These are phyloP conservation scores for Ifrita kowaldi DNA, from an alignment of 2,113 vertebrate genomes.

Conservation along the genomic window DNA sequence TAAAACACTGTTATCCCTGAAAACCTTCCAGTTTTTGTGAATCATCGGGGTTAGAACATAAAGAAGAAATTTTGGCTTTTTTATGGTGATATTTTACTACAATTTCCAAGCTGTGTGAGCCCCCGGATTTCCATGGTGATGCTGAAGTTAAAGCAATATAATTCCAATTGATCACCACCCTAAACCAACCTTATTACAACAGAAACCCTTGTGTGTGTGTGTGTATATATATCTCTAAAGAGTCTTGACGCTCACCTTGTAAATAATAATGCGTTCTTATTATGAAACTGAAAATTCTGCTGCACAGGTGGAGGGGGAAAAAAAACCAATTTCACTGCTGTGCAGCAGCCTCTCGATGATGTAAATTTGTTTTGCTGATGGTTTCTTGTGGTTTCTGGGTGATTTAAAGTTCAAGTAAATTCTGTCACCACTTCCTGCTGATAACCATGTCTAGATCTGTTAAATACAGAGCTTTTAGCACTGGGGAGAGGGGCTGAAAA, in stretches of 20 bases:
- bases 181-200: not conserved
- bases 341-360: not conserved
- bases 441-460: not conserved
- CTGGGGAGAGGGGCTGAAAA: not conserved
- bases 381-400: not conserved
- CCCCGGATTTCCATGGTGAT: not conserved
- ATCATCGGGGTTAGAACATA: not conserved
- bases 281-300: not conserved
- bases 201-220: not conserved
- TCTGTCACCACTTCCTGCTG: not conserved
- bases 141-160: not conserved
- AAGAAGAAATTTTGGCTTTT: not conserved
- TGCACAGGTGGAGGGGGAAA: not conserved
- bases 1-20: not conserved
- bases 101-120: not conserved
- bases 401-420: not conserved
- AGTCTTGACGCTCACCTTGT: not conserved
- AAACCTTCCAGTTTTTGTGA: not conserved
- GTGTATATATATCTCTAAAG: not conserved
- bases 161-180: not conserved
- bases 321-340: not conserved
- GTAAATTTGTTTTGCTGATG: not conserved
- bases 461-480: not conserved
- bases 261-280: not conserved
- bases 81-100: not conserved